Percentiles rank a stretch among this genome's conserved stretches.
These are phyloP conservation scores for Tyto alba DNA, from an alignment of 2,113 vertebrate species.

Conservation along the genomic window DNA sequence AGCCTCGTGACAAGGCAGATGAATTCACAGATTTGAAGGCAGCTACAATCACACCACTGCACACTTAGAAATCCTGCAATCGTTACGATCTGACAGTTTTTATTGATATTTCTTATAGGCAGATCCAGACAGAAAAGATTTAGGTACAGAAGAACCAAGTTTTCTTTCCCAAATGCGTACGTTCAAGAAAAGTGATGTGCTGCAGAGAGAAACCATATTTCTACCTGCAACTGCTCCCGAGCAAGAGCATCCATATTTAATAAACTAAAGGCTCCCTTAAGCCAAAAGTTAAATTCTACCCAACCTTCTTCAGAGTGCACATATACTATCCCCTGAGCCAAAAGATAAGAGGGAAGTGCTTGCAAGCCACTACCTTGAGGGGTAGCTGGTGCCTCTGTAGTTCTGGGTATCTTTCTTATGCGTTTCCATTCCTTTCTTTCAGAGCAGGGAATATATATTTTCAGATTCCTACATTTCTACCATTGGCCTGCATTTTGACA, in stretches of 20 bases:
- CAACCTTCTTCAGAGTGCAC: background rate
- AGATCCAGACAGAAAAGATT: background rate
- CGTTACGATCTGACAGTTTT: background rate
- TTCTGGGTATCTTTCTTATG: background rate
- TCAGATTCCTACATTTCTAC: background rate
- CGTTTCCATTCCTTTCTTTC: background rate
- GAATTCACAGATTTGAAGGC: background rate
- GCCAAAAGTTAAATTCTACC: slow-evolving; percentile 6
- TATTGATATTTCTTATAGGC: background rate
- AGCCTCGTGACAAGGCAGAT: background rate
- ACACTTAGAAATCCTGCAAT: background rate
- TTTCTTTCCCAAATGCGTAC: background rate
- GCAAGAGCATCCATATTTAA: slow-evolving; percentile 20
- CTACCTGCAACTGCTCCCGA: background rate
- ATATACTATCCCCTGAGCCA: background rate
- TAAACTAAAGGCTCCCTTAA: slow-evolving; percentile 20
- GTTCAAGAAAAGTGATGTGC: background rate
- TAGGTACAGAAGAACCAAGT: background rate
- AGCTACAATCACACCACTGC: background rate
- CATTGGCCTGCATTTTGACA: background rate
- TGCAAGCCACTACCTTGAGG: rapidly evolving
- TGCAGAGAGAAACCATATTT: background rate
- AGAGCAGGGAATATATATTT: background rate
- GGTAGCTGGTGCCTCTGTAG: background rate
- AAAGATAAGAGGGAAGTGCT: background rate